A percentile compares a stretch with the other conserved stretches of the same genome.
These are phyloP conservation scores for Nyctereutes procyonoides DNA, from an alignment of 2,113 vertebrate species.

Conservation along the genomic window DNA sequence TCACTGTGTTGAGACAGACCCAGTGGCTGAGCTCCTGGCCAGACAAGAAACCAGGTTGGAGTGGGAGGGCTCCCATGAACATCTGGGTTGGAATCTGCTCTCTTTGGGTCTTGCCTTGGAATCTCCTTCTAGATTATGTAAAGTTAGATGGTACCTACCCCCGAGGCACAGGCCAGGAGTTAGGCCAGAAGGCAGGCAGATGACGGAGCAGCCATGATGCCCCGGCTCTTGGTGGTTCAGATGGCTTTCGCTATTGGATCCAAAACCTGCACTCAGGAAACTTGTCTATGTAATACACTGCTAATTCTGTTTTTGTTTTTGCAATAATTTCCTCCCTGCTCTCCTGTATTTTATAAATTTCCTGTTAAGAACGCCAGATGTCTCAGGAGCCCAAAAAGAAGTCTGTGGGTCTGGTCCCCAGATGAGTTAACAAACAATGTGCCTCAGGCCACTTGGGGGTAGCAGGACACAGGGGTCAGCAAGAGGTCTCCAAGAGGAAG, in stretches of 20 bases:
- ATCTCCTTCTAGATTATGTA: background rate
- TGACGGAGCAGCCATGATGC: background rate
- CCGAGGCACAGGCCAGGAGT: background rate
- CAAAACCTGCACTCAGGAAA: slow-evolving; percentile 36
- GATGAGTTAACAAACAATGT: background rate
- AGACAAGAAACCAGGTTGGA: background rate
- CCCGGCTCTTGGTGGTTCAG: slow-evolving; percentile 28
- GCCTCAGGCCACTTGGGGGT: background rate
- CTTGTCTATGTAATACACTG: slow-evolving; percentile 5
- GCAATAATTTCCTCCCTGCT: background rate
- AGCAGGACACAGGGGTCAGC: background rate
- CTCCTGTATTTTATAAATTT: slow-evolving; percentile 43
- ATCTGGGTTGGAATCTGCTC: background rate
- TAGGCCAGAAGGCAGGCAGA: background rate
- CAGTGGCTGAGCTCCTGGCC: background rate
- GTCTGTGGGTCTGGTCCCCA: background rate
- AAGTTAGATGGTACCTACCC: background rate
- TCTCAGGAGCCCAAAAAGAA: background rate
- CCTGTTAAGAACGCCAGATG: slow-evolving; percentile 7
- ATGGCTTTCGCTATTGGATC: background rate
- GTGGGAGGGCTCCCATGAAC: background rate
- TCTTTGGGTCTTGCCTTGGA: background rate
- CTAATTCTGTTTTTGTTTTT: background rate
- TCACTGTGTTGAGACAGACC: background rate
- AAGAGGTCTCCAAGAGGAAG: background rate